Evolutionary conservation across 2,113 vertebrate genomes (phyloP).

Genomic region (Hippocampus abdominalis): DNA sequence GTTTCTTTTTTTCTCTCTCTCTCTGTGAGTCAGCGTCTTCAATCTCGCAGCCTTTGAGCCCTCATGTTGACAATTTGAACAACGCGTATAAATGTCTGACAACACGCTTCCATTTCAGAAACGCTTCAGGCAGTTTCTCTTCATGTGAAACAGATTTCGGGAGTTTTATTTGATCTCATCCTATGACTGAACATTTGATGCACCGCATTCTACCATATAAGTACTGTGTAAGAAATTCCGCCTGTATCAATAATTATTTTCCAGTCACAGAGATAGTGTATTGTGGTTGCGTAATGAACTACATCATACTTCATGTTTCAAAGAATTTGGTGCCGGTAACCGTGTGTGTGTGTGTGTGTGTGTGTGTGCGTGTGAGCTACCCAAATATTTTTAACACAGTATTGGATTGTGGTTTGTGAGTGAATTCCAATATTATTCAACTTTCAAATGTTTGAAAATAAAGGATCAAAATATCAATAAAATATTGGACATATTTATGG

Average conservation of each 20-base stretch:
- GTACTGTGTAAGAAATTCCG: not conserved
- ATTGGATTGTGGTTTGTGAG: not conserved
- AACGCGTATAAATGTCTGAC: not conserved
- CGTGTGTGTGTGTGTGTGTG: too few relatives aligned
- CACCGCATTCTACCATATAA: not conserved
- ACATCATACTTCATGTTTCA: not conserved
- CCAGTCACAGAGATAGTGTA: not conserved
- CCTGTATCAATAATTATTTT: not conserved
- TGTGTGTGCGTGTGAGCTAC: not conserved
- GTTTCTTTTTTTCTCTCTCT: not conserved
- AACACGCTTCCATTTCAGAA: not conserved
- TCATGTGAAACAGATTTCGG: not conserved
- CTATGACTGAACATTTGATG: not conserved
- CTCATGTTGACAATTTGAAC: not conserved
- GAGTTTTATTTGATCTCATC: not conserved
- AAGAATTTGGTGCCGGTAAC: not conserved
- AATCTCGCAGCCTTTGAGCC: not conserved
- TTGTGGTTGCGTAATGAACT: not conserved
- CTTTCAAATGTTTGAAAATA: too few relatives aligned
- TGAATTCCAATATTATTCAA: not conserved
- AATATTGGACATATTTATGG: too few relatives aligned
- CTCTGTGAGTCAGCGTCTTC: not conserved
- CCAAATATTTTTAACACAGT: not conserved
- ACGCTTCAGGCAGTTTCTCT: not conserved
- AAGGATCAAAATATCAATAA: too few relatives aligned